Evolutionary conservation across 2,888 invertebrate species (phyloP).

Genomic region (Miltochrista miniata): DNA sequence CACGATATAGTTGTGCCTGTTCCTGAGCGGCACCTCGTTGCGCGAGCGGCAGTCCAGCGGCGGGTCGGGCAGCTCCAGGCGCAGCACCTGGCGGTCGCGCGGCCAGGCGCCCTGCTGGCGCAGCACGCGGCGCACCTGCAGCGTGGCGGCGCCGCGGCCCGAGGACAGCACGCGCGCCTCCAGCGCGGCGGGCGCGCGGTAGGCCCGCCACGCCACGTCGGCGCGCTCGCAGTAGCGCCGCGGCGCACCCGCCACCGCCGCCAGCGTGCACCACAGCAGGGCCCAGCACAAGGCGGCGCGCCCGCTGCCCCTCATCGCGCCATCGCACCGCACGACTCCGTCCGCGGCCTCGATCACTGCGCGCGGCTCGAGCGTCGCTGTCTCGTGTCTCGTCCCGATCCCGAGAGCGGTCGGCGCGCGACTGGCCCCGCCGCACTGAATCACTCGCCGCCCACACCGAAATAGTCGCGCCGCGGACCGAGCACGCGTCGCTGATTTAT

Average conservation of each 20-base stretch:
- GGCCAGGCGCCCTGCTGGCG: constrained; percentile 76
- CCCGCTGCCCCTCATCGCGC: constrained; percentile 79
- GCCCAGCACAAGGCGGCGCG: constrained; percentile 79
- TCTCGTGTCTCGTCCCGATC: constrained; percentile 48
- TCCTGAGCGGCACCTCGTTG: constrained; percentile 75
- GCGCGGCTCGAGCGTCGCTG: background rate
- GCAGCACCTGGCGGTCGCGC: constrained; percentile 63
- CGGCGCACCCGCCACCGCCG: constrained; percentile 61
- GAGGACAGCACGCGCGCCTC: constrained; percentile 77
- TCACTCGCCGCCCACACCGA: constrained; percentile 67
- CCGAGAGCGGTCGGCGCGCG: constrained; percentile 76
- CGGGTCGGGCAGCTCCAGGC: constrained; percentile 63
- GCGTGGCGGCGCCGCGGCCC: constrained; percentile 70
- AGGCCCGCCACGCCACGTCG: constrained; percentile 81
- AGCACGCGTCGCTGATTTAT: constrained; percentile 65
- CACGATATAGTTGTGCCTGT: constrained; percentile 76
- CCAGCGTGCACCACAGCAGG: constrained; percentile 65
- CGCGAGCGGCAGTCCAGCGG: constrained; percentile 69
- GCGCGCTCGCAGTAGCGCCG: constrained; percentile 80
- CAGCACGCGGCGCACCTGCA: constrained; percentile 71
- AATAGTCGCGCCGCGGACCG: constrained; percentile 64
- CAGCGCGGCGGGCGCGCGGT: constrained; percentile 79
- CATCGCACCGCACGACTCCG: constrained; percentile 68
- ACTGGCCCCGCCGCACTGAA: constrained; percentile 58
- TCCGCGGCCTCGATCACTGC: constrained; percentile 27